These are phyloP conservation scores for Oophaga pumilio DNA, from an alignment of 2,113 vertebrate genomes.

Conservation along the genomic window DNA sequence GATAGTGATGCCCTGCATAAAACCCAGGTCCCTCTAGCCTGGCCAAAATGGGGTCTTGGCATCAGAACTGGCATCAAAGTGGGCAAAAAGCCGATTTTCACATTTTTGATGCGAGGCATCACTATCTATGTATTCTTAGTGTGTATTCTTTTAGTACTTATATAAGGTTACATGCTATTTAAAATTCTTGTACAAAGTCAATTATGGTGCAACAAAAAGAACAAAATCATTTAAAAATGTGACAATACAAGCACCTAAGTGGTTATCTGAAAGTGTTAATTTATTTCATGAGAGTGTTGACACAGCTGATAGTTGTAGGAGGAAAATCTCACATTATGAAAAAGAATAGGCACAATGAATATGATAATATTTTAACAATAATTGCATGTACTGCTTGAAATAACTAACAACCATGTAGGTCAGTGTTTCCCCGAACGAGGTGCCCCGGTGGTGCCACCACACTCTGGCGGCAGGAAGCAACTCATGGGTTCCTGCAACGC, in stretches of 20 bases:
- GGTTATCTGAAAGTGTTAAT: conserved; percentile 30
- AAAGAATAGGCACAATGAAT: neutral
- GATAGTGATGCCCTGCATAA: too few species aligned
- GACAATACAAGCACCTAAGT: conserved; percentile 2
- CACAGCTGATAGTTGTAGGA: conserved; percentile 32
- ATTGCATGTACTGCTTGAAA: neutral
- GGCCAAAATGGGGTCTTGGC: too few species aligned
- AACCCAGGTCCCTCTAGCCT: too few species aligned
- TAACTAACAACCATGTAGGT: neutral
- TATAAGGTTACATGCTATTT: neutral
- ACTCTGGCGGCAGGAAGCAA: too few species aligned
- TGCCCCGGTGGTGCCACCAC: too few species aligned
- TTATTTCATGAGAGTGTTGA: conserved; percentile 41
- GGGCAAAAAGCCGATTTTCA: too few species aligned
- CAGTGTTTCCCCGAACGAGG: too few species aligned
- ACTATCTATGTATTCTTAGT: too few species aligned
- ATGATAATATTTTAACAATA: neutral
- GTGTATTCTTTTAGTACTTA: neutral
- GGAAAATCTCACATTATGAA: conserved; percentile 17
- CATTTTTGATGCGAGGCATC: too few species aligned
- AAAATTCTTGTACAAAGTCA: neutral
- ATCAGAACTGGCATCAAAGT: too few species aligned
- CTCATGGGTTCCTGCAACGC: too few species aligned
- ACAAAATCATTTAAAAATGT: conserved; percentile 1
- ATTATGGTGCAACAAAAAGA: neutral